Conservation (phyloP, 2,888 invertebrate species). For the Rutpela maculata region DNA sequence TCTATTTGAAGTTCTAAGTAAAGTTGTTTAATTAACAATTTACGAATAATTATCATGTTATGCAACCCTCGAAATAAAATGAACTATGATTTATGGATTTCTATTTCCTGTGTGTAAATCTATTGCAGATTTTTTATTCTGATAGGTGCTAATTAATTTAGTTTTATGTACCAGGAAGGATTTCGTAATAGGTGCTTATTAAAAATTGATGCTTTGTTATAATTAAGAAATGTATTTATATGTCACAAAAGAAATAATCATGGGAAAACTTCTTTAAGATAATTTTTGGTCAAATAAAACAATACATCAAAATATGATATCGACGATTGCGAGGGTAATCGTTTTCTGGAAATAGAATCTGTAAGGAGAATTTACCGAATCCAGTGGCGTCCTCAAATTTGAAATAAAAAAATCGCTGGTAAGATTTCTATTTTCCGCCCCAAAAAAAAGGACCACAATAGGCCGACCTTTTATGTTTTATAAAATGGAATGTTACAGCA, state of each 20-base stretch:
- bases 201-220: background rate
- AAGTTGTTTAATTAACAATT: background rate
- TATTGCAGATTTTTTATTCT: background rate
- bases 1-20: constrained; percentile 5
- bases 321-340: too few relatives aligned
- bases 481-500: too few relatives aligned
- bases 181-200: background rate
- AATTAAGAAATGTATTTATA: background rate
- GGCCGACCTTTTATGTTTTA: too few relatives aligned
- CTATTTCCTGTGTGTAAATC: background rate
- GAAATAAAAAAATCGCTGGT: too few relatives aligned
- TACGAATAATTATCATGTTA: background rate
- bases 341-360: too few relatives aligned
- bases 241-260: background rate
- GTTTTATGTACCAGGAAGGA: background rate
- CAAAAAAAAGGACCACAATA: too few relatives aligned
- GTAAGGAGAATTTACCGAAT: too few relatives aligned
- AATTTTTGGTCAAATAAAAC: too few relatives aligned
- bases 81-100: constrained; percentile 7
- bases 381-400: too few relatives aligned
- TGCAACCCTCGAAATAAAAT: background rate
- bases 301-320: too few relatives aligned
- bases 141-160: background rate
- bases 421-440: too few relatives aligned
- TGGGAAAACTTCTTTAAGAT: background rate